Base-by-base conservation (phyloP, 2,888 invertebrate species). In the Nomada fabriciana region DNA sequence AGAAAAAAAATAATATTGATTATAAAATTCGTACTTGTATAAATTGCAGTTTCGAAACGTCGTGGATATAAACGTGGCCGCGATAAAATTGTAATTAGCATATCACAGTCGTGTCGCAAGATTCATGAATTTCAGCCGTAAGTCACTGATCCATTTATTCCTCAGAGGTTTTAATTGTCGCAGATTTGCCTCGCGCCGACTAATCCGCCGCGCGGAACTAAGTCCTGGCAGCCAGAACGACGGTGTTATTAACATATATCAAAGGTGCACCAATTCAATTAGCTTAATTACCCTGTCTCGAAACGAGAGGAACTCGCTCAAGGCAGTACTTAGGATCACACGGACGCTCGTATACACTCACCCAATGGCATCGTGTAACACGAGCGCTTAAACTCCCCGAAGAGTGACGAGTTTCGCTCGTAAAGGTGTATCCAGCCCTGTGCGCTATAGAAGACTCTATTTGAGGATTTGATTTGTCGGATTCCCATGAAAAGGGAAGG, bases 231-330 rank as follows among this genome's bases (percentile, higher is more conserved):
- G 59, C 10, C 36, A 55, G 11, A 23, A 13, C 47, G 68, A 20
- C 25, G 25, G 43, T 55, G 59, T 77, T 78, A 78, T 84, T 72
- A 86, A 79, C 76, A 79, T 76, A 70, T 81, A 79, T 84, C 79
- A 84, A 76, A 78, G 74, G 69, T 42, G 53, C 64, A 20, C 69
- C 69, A 42, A 78, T 84, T 69, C 83, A 79, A 84, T 81, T 70
- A 82, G 60, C 78, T 76, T 84, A 79, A 86, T 86, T 86, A 86
- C 71, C 76, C 68, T 81, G 72, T 79, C 61, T 42, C 60, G 59
- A 73, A 74, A 65, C 55, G 61, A 68, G 69, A 53, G 82, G 52
- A 76, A 73, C 73, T 61, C 69, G 60, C 76, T 83, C 52, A 76
- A 76, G 76, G 69, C 18, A 43, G 20, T 36, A 50, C 76, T 60